Conservation (phyloP, 2,797 vertebrate species). For the Microtus obscurus region DNA sequence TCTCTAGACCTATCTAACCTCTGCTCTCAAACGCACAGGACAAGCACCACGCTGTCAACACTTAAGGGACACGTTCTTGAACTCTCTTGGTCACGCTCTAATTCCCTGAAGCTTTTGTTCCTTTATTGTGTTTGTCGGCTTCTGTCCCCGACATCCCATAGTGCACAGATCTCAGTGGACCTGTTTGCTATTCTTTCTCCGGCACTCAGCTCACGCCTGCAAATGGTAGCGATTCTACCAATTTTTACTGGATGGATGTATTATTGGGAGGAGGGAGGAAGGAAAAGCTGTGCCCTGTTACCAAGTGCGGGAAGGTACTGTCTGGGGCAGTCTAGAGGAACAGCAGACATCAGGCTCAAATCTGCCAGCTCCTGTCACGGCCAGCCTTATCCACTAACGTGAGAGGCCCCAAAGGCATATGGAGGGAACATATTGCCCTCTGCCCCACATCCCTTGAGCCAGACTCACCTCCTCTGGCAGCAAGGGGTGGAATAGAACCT, state of each 20-base stretch:
- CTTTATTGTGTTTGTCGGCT: not conserved
- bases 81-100: not conserved
- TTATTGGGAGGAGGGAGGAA: not conserved
- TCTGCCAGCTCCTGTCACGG: not conserved
- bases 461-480: conserved; percentile 58
- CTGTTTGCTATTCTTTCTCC: not conserved
- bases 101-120: not conserved
- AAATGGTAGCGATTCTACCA: not conserved
- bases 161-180: not conserved
- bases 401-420: not conserved
- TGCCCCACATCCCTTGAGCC: not conserved
- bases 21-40: not conserved
- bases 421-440: not conserved
- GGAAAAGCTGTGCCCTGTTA: not conserved
- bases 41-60: not conserved
- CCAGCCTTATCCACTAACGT: not conserved
- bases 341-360: not conserved
- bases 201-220: not conserved
- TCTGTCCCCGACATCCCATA: not conserved
- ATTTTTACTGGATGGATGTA: not conserved
- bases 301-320: rapidly evolving
- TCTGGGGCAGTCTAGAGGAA: rapidly evolving
- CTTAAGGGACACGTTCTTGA: not conserved
- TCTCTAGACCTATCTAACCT: not conserved
- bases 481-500: conserved; percentile 74